Evolutionary conservation across 2,888 invertebrate species (phyloP).

Genomic region (Margaritifera margaritifera): DNA sequence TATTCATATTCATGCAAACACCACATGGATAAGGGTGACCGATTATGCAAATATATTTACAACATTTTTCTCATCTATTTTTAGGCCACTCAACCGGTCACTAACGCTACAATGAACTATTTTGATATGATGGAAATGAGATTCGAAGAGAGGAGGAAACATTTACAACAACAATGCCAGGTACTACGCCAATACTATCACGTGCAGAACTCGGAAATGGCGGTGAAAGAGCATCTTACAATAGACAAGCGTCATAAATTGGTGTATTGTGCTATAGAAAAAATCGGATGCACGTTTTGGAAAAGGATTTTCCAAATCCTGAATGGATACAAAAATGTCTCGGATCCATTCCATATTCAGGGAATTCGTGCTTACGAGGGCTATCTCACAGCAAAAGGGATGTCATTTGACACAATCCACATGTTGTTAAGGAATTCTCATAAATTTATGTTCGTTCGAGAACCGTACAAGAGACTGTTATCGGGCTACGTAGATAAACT

Average conservation of each 20-base stretch:
- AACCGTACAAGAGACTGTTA: conserved; percentile 45
- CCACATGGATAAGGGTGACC: too few relatives aligned
- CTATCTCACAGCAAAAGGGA: conserved; percentile 28
- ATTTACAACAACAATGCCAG: too few relatives aligned
- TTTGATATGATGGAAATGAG: too few relatives aligned
- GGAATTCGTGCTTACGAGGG: conserved; percentile 35
- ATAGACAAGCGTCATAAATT: conserved; percentile 24
- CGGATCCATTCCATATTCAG: conserved; percentile 32
- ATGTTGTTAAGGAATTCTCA: conserved; percentile 26
- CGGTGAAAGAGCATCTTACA: conserved; percentile 32
- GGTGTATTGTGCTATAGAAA: conserved; percentile 41
- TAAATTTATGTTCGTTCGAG: conserved; percentile 46
- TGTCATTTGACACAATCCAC: conserved; percentile 38
- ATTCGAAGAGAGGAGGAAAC: too few relatives aligned
- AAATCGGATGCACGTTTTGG: conserved; percentile 45
- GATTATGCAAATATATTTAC: too few relatives aligned
- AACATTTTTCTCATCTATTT: too few relatives aligned
- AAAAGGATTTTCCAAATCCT: conserved; percentile 36
- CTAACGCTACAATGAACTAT: too few relatives aligned
- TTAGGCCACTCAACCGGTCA: too few relatives aligned
- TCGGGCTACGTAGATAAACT: conserved; percentile 52
- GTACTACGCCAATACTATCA: conserved; percentile 1
- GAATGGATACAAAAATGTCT: conserved; percentile 30
- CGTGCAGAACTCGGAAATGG: conserved; percentile 30
- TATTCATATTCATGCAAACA: too few relatives aligned